These are phyloP conservation scores for Coccyzus lansbergi DNA, from an alignment of 2,797 vertebrate species.

Conservation along the genomic window DNA sequence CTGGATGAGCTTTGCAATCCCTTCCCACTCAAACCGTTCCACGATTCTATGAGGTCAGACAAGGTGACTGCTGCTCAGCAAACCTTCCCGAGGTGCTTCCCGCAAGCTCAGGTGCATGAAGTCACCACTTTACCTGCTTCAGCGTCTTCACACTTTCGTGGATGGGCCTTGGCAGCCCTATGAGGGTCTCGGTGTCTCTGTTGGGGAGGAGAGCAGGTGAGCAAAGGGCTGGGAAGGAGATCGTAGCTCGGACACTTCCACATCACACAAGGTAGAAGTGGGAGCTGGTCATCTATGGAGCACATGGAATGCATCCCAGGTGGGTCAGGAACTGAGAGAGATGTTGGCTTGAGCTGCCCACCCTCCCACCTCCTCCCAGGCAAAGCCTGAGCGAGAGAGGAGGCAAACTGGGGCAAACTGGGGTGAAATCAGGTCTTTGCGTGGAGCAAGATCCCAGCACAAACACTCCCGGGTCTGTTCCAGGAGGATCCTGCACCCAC, in stretches of 20 bases:
- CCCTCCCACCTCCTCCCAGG: not conserved
- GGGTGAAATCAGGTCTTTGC: not conserved
- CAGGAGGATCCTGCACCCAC: not conserved
- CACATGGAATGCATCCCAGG: not conserved
- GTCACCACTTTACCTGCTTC: conserved; percentile 85
- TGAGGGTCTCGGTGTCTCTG: conserved; percentile 94
- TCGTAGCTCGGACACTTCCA: not conserved
- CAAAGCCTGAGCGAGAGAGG: not conserved
- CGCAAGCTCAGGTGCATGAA: fast-evolving
- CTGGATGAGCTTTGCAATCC: too few relatives aligned
- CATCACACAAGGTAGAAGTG: not conserved
- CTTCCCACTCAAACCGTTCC: too few relatives aligned
- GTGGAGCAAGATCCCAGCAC: not conserved
- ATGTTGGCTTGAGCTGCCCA: fast-evolving
- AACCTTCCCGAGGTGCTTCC: not conserved
- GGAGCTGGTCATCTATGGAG: not conserved
- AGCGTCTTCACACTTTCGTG: conserved; percentile 96
- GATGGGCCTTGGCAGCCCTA: conserved; percentile 93
- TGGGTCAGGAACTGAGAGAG: not conserved
- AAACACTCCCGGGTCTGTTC: fast-evolving
- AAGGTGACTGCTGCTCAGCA: not conserved
- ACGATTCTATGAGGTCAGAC: not conserved
- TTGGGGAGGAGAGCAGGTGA: not conserved
- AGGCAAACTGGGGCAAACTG: fast-evolving
- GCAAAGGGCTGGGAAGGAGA: fast-evolving